Evolutionary conservation across 1,140 invertebrate genomes (phyloP).

Genomic region (Penaeus japonicus): DNA sequence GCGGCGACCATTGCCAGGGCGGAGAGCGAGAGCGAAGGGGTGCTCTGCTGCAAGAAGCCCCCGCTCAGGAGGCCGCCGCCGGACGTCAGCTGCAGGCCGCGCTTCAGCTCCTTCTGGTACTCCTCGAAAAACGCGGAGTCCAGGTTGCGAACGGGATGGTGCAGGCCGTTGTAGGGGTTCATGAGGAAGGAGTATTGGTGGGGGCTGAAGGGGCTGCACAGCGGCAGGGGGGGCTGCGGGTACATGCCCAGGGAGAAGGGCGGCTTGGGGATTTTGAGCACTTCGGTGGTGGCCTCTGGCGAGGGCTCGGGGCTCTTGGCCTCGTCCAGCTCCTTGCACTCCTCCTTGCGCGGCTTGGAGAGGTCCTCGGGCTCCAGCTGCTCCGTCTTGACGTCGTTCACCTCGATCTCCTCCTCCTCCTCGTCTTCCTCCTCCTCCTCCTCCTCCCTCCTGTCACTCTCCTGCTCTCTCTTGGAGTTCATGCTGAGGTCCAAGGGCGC

Average conservation of each 20-base stretch:
- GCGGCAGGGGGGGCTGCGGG: slow-evolving; percentile 35
- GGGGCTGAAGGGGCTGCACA: slow-evolving; percentile 16
- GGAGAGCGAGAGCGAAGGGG: slow-evolving; percentile 47
- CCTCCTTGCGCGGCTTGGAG: slow-evolving; percentile 41
- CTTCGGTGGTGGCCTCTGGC: slow-evolving; percentile 2
- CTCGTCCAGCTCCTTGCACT: neutral
- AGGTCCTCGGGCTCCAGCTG: slow-evolving; percentile 57
- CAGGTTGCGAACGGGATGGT: slow-evolving; percentile 68
- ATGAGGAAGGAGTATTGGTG: slow-evolving; percentile 39
- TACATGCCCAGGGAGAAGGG: slow-evolving; percentile 44
- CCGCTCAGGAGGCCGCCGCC: slow-evolving; percentile 69
- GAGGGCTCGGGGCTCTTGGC: neutral
- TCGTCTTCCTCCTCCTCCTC: slow-evolving; percentile 13
- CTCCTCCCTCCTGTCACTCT: slow-evolving; percentile 21
- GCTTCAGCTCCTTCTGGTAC: slow-evolving; percentile 72
- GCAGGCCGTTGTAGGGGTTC: slow-evolving; percentile 56
- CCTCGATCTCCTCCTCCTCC: slow-evolving; percentile 38
- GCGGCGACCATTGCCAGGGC: slow-evolving; percentile 55
- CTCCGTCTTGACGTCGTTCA: slow-evolving; percentile 37
- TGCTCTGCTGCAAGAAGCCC: neutral
- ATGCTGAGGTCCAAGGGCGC: slow-evolving; percentile 59
- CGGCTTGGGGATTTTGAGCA: slow-evolving; percentile 47
- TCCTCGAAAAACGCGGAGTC: slow-evolving; percentile 70
- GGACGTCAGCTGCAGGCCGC: slow-evolving; percentile 73
- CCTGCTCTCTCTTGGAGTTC: slow-evolving; percentile 49